A percentile compares a stretch with the other conserved stretches of the same genome.
phyloP scores from a whole-genome alignment of 35 echinoderm and acorn worm species.

The Diadema setosum region DNA sequence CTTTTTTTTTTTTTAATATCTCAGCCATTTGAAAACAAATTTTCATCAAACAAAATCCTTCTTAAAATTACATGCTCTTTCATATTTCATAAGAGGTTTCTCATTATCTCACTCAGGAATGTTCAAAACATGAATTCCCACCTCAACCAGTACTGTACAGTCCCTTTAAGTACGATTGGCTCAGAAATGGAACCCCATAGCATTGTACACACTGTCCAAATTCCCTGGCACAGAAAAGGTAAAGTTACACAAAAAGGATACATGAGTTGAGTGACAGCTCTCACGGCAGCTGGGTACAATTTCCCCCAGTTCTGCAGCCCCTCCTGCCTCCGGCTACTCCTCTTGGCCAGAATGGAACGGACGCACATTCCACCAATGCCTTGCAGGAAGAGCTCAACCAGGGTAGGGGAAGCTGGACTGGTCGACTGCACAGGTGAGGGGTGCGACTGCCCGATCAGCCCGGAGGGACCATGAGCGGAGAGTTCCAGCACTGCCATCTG shows the following conservation, averaged over 20 bases:
- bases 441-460: background rate
- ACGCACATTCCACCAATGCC: conserved; percentile 71
- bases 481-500: conserved; percentile 94
- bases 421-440: background rate
- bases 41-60: too few species aligned
- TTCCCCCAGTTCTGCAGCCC: conserved; percentile 42
- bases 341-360: conserved; percentile 54
- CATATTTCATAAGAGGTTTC: too few species aligned
- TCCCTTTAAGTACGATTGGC: background rate
- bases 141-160: too few species aligned
- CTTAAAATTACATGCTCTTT: too few species aligned
- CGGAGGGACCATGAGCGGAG: background rate
- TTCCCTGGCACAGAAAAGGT: background rate
- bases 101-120: too few species aligned
- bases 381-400: conserved; percentile 76
- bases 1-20: too few species aligned
- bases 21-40: too few species aligned
- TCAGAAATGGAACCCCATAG: background rate
- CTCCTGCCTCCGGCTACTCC: conserved; percentile 3
- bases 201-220: background rate
- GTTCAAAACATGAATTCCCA: too few species aligned
- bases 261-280: conserved; percentile 61
- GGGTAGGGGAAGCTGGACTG: background rate
- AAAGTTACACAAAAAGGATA: conserved; percentile 66
- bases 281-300: conserved; percentile 46